Evolutionary conservation across 2,797 vertebrate genomes (phyloP), one percentile per base, ranked within the genome.

Genomic region (Benthosema pterotum): DNA sequence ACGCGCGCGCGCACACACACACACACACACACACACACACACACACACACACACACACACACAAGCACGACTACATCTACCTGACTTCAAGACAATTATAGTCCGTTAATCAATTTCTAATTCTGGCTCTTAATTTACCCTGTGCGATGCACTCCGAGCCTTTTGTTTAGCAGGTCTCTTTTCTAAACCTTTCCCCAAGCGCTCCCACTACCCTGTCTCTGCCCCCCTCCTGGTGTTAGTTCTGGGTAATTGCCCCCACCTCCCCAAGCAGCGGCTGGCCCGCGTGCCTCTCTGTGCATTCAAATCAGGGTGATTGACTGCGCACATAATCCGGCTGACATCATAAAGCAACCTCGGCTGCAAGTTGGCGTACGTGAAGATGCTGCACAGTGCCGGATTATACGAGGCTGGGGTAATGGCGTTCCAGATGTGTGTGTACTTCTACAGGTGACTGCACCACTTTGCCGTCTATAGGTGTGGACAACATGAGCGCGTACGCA

Each of bases 221-320:
- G 52, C 16, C 60, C 50, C 66, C 25, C 58, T n/a, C n/a, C n/a
- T n/a, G n/a, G 60, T 62, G 57, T 75, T 79, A 66, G 67, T 80
- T 77, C 71, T 53, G 56, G 72, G 65, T 79, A 83, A 90, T 80
- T 80, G 72, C 71, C 60, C 60, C n/a, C n/a, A n/a, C n/a, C n/a
- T n/a, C n/a, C n/a, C 55, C 60, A 3, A 75, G 69, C 66, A 74
- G 49, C 63, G 61, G 59, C 76, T 75, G 63, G 57, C 53, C 59
- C 63, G 5, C 22, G 22, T 3, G 58, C 18, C 75, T 75, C 69
- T 55, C 55, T 42, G 43, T 59, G 55, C 74, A 72, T 83, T 78
- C 52, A 74, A 58, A 83, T 81, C 65, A 69, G 60, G 69, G 57
- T 67, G 70, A 66, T 25, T 65, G 69, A 72, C 56, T 67, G 75